Evolutionary conservation across 1,140 invertebrate genomes (phyloP).

Genomic region (Apis mellifera): DNA sequence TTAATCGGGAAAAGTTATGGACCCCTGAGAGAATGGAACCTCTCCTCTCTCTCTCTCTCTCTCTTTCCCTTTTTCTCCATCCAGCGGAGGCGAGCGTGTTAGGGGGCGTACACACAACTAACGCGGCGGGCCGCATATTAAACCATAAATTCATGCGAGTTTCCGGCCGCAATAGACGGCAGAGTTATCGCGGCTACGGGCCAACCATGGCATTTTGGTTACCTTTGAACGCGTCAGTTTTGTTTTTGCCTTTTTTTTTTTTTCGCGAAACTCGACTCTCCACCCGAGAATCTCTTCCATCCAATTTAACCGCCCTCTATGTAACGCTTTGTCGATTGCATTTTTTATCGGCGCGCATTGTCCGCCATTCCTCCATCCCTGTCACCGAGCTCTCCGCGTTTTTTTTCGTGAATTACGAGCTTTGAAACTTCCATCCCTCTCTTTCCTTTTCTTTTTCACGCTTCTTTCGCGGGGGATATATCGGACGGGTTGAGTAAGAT

Average conservation of each 20-base stretch:
- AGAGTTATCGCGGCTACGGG: slow-evolving; percentile 55
- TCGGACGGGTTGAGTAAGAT: too few relatives aligned
- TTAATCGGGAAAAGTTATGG: slow-evolving; percentile 74
- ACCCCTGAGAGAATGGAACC: slow-evolving; percentile 32
- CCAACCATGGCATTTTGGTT: slow-evolving; percentile 39
- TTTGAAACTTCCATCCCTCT: too few relatives aligned
- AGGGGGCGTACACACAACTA: slow-evolving; percentile 62
- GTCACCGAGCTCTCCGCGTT: too few relatives aligned
- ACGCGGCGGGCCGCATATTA: slow-evolving; percentile 74
- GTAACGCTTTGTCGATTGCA: slow-evolving; percentile 40
- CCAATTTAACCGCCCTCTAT: slow-evolving; percentile 29
- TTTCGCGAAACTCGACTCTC: slow-evolving; percentile 53
- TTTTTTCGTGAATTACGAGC: too few relatives aligned
- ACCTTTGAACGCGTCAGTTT: slow-evolving; percentile 49
- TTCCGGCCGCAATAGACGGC: slow-evolving; percentile 35
- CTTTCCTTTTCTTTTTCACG: too few relatives aligned
- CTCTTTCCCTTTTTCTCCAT: slow-evolving; percentile 30
- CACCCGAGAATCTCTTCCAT: background rate
- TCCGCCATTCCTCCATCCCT: too few relatives aligned
- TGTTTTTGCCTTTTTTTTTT: slow-evolving; percentile 1
- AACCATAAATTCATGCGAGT: slow-evolving; percentile 76
- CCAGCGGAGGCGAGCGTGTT: slow-evolving; percentile 38
- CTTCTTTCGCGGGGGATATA: too few relatives aligned
- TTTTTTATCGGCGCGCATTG: slow-evolving; percentile 10
- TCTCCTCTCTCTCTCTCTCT: slow-evolving; percentile 50